Conservation (phyloP, 2,797 vertebrate species). For the Cossypha caffra region DNA sequence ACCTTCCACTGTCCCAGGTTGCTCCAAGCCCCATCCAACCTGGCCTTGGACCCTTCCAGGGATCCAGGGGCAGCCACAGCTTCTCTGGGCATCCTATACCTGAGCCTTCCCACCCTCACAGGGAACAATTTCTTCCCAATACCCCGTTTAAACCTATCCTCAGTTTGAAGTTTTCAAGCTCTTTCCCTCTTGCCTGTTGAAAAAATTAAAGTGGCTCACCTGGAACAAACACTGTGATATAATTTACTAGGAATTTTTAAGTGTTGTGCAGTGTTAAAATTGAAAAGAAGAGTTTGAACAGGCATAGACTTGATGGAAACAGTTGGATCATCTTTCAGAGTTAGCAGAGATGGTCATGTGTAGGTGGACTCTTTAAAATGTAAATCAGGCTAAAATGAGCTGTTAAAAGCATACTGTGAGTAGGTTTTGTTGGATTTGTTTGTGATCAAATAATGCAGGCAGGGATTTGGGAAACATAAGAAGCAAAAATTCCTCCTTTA, state of each 20-base stretch:
- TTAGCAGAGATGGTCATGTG: slow-evolving; percentile 53
- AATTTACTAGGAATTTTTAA: slow-evolving; percentile 24
- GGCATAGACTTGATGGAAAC: slow-evolving; percentile 17
- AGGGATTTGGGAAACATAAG: slow-evolving; percentile 32
- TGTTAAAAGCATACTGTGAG: slow-evolving; percentile 57
- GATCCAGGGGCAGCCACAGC: neutral
- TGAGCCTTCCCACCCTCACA: fast-evolving
- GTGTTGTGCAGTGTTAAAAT: neutral
- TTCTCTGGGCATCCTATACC: neutral
- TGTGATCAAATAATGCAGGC: slow-evolving; percentile 52
- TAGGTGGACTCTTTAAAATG: slow-evolving; percentile 62
- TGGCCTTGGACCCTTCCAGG: neutral
- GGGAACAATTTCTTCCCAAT: neutral
- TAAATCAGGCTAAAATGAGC: slow-evolving; percentile 59
- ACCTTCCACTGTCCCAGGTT: neutral
- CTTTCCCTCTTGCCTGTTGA: neutral
- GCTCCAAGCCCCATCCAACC: fast-evolving
- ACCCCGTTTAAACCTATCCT: neutral
- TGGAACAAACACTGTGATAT: neutral
- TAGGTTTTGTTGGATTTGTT: slow-evolving; percentile 56
- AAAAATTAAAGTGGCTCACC: neutral
- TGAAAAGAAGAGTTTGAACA: slow-evolving; percentile 2
- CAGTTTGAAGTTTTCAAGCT: neutral
- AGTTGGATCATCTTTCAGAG: slow-evolving; percentile 42
- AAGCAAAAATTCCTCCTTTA: neutral